Evolutionary conservation across 2,113 vertebrate species (phyloP).

Genomic region (Ploceus nigricollis): DNA sequence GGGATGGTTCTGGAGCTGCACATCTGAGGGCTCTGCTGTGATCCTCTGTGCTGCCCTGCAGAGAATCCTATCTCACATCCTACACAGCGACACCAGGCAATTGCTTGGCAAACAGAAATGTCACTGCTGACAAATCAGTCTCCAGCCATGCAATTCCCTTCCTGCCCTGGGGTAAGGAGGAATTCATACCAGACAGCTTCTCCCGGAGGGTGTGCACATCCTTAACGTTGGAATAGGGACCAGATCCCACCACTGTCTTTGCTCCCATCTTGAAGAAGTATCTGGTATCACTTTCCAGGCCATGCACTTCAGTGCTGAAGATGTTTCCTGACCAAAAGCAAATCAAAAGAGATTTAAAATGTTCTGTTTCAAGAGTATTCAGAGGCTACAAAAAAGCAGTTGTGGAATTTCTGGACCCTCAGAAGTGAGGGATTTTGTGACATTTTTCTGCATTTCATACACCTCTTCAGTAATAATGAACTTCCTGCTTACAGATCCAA

Average conservation of each 20-base stretch:
- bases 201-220: conserved; percentile 85
- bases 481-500: neutral
- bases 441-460: neutral
- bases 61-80: neutral
- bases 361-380: neutral
- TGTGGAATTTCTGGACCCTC: neutral
- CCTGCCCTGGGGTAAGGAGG: neutral
- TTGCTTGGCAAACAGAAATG: neutral
- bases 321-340: conserved; percentile 78
- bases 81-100: neutral
- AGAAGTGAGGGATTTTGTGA: neutral
- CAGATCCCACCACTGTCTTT: conserved; percentile 86
- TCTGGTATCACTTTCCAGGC: conserved; percentile 83
- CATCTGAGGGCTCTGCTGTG: neutral
- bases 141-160: neutral
- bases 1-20: neutral
- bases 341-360: neutral
- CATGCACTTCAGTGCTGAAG: conserved; percentile 86
- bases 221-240: conserved; percentile 87
- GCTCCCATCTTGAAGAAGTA: conserved; percentile 97
- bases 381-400: neutral
- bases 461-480: neutral
- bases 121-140: neutral
- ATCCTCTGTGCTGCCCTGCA: neutral
- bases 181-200: conserved; percentile 71